Base-by-base conservation (phyloP, 1,140 invertebrate species). In the Lasioglossum albipes region DNA sequence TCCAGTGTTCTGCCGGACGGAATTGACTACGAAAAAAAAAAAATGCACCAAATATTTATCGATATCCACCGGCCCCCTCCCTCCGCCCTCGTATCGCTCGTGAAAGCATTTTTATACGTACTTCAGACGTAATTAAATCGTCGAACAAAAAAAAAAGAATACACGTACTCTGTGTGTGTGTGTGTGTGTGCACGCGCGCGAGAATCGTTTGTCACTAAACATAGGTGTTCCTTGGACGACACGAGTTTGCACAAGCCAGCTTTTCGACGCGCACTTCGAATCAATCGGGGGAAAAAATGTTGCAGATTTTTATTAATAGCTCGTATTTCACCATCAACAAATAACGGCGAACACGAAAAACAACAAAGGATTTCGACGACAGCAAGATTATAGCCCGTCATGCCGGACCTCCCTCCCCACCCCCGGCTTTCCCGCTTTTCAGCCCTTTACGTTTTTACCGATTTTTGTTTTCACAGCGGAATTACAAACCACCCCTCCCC, bases 281-380 rank as follows among this genome's bases (percentile, higher is more conserved):
- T n/a, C 16, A 27, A 61, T 67, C 62, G 45, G 12, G 27, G 36
- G 36, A 45, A 75, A 69, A 71, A 70, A 70, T 70, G 75, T 77
- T 41, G 20, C 54, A n/a, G 67, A 77, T 78, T 78, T 78, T 78
- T 72, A 78, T 72, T 64, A 72, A 78, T 78, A n/a, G 75, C 45
- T 64, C 42, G 57, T 52, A 45, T 71, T 78, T 78, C 67, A 78
- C 62, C 59, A 42, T 27, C 41, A 27, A 68, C 66, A 62, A 72
- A 78, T 52, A 57, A 72, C 31, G 57, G 59, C 67, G 52, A 78
- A 49, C 42, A 71, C 18, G 41, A 77, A 45, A 70, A 57, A 77
- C 66, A 70, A 77, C 75, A 77, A 61, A 77, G 75, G 67, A 70
- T 77, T 70, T 77, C 75, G 18, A 77, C 54, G 42, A 22, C 36